These are phyloP conservation scores for Leptonema lineaticorne DNA, from an alignment of 1,140 invertebrate genomes.

Conservation along the genomic window DNA sequence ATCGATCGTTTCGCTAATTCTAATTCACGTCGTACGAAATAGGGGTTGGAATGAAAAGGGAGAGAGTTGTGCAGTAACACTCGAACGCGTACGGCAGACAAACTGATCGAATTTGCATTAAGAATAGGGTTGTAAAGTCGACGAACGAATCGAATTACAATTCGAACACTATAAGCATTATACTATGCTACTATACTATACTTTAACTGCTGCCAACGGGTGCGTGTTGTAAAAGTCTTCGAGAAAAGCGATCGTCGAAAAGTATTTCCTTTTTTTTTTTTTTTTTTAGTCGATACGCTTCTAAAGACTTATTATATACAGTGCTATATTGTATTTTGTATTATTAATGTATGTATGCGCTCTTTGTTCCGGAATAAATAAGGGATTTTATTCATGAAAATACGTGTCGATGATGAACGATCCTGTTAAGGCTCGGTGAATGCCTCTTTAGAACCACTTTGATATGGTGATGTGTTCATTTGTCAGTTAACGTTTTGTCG, in stretches of 20 bases:
- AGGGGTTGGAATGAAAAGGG: too few species aligned
- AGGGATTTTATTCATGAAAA: conserved; percentile 13
- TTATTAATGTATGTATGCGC: not conserved
- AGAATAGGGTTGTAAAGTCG: conserved; percentile 12
- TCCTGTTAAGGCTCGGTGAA: not conserved
- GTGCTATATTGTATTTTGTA: not conserved
- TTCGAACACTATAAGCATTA: too few species aligned
- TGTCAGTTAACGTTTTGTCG: too few species aligned
- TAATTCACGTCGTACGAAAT: conserved; percentile 2
- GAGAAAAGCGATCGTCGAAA: too few species aligned
- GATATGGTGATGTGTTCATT: conserved; percentile 23
- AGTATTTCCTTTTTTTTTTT: too few species aligned
- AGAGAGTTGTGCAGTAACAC: too few species aligned
- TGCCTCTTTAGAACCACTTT: conserved; percentile 9
- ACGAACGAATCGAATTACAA: conserved; percentile 15
- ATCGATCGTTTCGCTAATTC: not conserved
- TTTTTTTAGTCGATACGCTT: too few species aligned
- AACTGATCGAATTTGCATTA: conserved; percentile 16
- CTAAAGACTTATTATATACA: too few species aligned
- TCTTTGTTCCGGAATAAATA: conserved; percentile 4
- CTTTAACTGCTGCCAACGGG: too few species aligned
- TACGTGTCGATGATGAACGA: conserved; percentile 8
- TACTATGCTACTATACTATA: too few species aligned
- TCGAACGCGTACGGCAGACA: not conserved
- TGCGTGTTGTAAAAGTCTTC: too few species aligned